These are phyloP conservation scores for Nebria salina DNA, from an alignment of 2,888 invertebrate genomes.

Conservation along the genomic window DNA sequence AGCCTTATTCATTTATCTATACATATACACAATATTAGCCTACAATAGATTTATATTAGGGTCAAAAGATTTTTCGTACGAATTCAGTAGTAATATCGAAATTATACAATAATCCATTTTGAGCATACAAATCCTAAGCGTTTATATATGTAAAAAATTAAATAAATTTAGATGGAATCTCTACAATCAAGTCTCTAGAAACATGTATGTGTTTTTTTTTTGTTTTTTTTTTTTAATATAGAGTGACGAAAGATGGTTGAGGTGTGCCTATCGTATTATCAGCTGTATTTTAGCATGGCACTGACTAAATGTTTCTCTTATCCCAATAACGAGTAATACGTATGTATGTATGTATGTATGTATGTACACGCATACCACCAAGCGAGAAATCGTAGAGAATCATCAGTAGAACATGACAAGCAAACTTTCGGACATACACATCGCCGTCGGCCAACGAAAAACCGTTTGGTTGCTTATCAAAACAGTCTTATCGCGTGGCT, in stretches of 20 bases:
- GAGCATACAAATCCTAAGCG: no score
- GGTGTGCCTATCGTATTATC: neutral
- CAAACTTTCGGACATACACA: neutral
- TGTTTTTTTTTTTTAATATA: neutral
- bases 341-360: neutral
- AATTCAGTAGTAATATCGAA: no score
- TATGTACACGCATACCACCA: neutral
- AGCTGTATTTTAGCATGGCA: neutral
- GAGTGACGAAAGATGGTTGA: neutral
- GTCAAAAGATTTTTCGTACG: no score
- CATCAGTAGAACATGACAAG: neutral
- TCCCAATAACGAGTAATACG: neutral
- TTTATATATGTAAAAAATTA: no score
- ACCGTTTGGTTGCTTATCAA: conserved; percentile 1
- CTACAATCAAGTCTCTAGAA: no score
- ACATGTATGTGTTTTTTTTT: neutral
- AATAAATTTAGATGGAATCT: no score
- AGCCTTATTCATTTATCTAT: no score
- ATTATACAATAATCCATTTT: no score
- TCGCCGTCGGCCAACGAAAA: neutral
- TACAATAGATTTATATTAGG: no score
- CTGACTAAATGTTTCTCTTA: neutral
- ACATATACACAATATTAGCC: no score
- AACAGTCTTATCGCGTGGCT: neutral
- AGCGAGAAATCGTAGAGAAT: neutral